Percentiles rank a stretch among this genome's conserved stretches.
phyloP scores from a whole-genome alignment of 2,888 invertebrate genomes.

The Cantharis rustica region DNA sequence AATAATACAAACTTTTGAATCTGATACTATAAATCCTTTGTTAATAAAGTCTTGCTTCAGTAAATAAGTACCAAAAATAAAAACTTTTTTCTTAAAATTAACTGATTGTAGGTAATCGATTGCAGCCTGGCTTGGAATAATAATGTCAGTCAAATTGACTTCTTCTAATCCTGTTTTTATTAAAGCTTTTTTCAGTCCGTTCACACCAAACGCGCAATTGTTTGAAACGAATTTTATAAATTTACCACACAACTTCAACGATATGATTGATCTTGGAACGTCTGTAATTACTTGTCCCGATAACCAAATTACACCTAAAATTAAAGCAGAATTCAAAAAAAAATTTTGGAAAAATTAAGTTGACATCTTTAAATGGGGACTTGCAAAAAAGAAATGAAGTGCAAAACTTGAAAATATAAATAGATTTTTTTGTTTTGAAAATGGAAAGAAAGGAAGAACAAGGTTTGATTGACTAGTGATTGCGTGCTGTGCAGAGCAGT shows the following conservation, averaged over 20 bases:
- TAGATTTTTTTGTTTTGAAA: too few species aligned
- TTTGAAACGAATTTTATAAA: constrained; percentile 45
- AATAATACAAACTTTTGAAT: constrained; percentile 55
- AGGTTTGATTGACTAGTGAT: too few species aligned
- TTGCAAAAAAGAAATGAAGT: too few species aligned
- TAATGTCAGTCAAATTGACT: constrained; percentile 53
- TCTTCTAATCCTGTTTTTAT: constrained; percentile 28
- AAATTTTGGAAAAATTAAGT: too few species aligned
- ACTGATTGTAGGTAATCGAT: constrained; percentile 60
- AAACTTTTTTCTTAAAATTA: constrained; percentile 60
- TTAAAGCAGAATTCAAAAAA: constrained; percentile 7
- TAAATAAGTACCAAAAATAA: constrained; percentile 55
- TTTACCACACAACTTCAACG: constrained; percentile 59
- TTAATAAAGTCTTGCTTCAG: constrained; percentile 53
- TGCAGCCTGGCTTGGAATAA: constrained; percentile 59
- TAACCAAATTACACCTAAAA: constrained; percentile 62
- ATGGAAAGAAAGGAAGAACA: too few species aligned
- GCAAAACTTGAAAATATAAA: too few species aligned
- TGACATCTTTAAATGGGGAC: too few species aligned
- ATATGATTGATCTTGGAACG: constrained; percentile 55
- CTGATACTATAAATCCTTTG: constrained; percentile 55
- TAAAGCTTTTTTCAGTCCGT: constrained; percentile 47
- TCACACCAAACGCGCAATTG: constrained; percentile 35
- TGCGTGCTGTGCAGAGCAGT: too few species aligned
- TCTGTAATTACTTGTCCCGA: constrained; percentile 52